Percentiles rank a stretch among this genome's conserved stretches.
These are phyloP conservation scores for Amblyopsis rosae DNA, from an alignment of 2,113 vertebrate species.

Conservation along the genomic window DNA sequence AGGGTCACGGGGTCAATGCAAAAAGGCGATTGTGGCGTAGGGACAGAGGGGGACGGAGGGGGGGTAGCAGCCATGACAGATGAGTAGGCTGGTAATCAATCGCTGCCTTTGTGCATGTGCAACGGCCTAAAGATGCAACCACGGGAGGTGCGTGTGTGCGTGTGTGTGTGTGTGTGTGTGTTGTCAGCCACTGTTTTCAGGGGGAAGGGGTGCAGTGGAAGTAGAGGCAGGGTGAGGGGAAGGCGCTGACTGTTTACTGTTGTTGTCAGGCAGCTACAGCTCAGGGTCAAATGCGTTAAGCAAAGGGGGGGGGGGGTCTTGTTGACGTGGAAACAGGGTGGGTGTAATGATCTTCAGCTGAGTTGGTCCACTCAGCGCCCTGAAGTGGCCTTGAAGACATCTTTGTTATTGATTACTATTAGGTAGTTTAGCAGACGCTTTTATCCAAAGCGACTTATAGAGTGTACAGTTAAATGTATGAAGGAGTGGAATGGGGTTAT, in stretches of 20 bases:
- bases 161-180: not conserved
- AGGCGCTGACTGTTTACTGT: not conserved
- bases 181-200: not conserved
- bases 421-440: too few relatives aligned
- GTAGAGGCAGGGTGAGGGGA: not conserved
- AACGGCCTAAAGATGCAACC: not conserved
- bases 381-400: too few relatives aligned
- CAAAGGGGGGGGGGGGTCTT: not conserved
- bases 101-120: slow-evolving; percentile 1
- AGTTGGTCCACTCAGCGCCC: too few relatives aligned
- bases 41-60: not conserved
- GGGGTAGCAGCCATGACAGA: not conserved
- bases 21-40: not conserved
- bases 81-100: slow-evolving; percentile 3
- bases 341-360: too few relatives aligned
- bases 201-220: not conserved
- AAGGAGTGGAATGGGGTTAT: too few relatives aligned
- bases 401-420: too few relatives aligned
- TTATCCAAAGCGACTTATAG: too few relatives aligned
- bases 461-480: too few relatives aligned
- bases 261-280: not conserved
- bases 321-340: not conserved
- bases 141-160: not conserved
- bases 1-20: not conserved
- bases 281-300: not conserved